Evolutionary conservation across 2,797 vertebrate genomes (phyloP).

Genomic region (Melanogrammus aeglefinus): DNA sequence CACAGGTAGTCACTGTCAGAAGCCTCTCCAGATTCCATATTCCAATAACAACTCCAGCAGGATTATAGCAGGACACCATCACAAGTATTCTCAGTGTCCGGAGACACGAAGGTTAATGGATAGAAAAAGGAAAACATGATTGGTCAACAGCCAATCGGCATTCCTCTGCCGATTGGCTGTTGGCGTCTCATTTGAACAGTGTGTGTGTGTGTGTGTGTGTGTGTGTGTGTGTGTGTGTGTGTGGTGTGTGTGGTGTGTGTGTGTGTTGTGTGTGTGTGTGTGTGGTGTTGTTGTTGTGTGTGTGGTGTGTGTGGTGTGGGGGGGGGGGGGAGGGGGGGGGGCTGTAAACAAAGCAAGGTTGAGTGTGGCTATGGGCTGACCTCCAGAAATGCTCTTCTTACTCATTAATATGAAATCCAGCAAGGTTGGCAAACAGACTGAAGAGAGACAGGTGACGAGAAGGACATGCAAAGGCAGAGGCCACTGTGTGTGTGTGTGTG

Average conservation of each 20-base stretch:
- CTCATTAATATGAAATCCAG: conserved; percentile 9
- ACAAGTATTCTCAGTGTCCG: neutral
- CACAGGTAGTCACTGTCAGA: neutral
- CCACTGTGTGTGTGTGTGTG: conserved; percentile 1
- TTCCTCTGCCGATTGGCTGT: conserved; percentile 6
- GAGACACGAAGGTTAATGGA: neutral
- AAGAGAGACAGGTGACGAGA: neutral
- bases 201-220: too few relatives aligned
- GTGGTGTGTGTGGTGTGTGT: too few relatives aligned
- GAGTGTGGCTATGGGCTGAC: conserved; percentile 14
- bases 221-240: too few relatives aligned
- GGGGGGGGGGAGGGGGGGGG: neutral
- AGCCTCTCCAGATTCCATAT: too few relatives aligned
- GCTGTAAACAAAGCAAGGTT: conserved; percentile 41
- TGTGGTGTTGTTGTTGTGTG: too few relatives aligned
- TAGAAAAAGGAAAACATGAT: neutral
- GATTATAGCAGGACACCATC: too few relatives aligned
- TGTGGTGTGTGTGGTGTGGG: too few relatives aligned
- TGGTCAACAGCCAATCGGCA: conserved; percentile 14
- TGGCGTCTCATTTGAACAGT: conserved; percentile 31
- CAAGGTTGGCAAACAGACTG: conserved; percentile 10
- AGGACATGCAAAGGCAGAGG: conserved; percentile 5
- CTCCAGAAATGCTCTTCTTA: conserved; percentile 8
- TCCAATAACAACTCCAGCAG: too few relatives aligned
- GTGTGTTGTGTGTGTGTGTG: too few relatives aligned